A percentile compares a stretch with the other conserved stretches of the same genome.
Evolutionary conservation across 2,888 invertebrate genomes (phyloP).

Genomic region (Cacoxenus indagator): DNA sequence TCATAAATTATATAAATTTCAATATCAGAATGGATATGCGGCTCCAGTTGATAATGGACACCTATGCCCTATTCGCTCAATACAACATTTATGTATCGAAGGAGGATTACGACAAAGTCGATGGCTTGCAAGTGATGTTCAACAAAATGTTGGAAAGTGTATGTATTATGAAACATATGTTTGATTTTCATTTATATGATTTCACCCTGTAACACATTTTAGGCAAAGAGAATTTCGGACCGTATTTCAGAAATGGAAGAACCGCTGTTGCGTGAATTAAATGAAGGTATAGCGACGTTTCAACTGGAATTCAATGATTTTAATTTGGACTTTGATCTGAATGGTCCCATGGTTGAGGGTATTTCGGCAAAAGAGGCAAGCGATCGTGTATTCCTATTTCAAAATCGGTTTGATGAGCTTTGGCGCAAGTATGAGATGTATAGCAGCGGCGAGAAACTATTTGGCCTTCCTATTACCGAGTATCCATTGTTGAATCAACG

Average conservation of each 20-base stretch:
- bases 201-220: slow-evolving; percentile 11
- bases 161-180: slow-evolving; percentile 55
- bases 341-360: slow-evolving; percentile 89
- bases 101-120: slow-evolving; percentile 85
- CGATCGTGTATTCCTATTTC: slow-evolving; percentile 82
- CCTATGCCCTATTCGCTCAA: slow-evolving; percentile 79
- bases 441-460: slow-evolving; percentile 85
- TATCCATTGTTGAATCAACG: slow-evolving; percentile 85
- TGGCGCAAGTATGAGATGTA: slow-evolving; percentile 87
- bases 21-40: slow-evolving; percentile 81
- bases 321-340: slow-evolving; percentile 79
- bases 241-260: slow-evolving; percentile 77
- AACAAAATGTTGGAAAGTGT: slow-evolving; percentile 82
- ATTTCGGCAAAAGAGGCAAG: slow-evolving; percentile 88
- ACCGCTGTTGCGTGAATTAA: slow-evolving; percentile 80
- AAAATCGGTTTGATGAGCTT: slow-evolving; percentile 85
- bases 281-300: slow-evolving; percentile 79
- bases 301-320: slow-evolving; percentile 78
- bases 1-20: slow-evolving; percentile 21
- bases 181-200: not conserved
- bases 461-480: slow-evolving; percentile 86
- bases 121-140: slow-evolving; percentile 83
- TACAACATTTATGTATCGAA: slow-evolving; percentile 79
- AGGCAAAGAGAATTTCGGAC: slow-evolving; percentile 61
- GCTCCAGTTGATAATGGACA: slow-evolving; percentile 83